A percentile compares a stretch with the other conserved stretches of the same genome.
Evolutionary conservation across 1,140 invertebrate genomes (phyloP).

Genomic region (Drosophila rhopaloa): DNA sequence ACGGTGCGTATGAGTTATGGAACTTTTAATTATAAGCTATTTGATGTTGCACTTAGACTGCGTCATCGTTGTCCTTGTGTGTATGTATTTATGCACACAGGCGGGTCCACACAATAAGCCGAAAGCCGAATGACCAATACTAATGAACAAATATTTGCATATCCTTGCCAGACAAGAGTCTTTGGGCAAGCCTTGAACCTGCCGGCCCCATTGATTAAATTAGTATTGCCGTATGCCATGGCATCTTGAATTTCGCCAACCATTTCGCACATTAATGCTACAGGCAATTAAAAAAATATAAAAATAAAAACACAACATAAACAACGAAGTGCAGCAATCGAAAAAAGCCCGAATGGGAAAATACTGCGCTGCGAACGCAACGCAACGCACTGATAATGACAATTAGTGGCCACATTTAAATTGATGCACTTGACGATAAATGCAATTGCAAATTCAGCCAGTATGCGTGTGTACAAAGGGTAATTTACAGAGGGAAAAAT

Average conservation of each 20-base stretch:
- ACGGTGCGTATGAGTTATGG: conserved; percentile 54
- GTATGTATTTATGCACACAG: conserved; percentile 10
- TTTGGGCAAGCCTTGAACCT: conserved; percentile 20
- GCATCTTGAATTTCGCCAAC: conserved; percentile 23
- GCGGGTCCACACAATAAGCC: conserved; percentile 44
- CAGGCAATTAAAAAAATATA: conserved; percentile 29
- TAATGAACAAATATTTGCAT: conserved; percentile 63
- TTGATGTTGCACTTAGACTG: conserved; percentile 62
- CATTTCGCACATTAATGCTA: conserved; percentile 27
- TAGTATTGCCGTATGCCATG: background rate
- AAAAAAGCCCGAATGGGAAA: conserved; percentile 18
- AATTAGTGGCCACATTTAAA: conserved; percentile 83
- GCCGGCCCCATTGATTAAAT: conserved; percentile 29
- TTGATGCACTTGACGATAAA: conserved; percentile 83
- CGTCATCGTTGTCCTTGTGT: conserved; percentile 48
- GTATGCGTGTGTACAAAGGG: conserved; percentile 54
- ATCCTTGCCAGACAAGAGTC: conserved; percentile 44
- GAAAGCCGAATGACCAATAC: conserved; percentile 57
- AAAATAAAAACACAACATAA: conserved; percentile 41
- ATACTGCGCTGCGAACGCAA: conserved; percentile 35
- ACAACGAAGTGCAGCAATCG: conserved; percentile 21
- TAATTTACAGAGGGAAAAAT: conserved; percentile 76
- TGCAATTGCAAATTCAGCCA: conserved; percentile 72
- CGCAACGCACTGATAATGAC: conserved; percentile 78
- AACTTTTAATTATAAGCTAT: conserved; percentile 62